Percentiles rank a stretch among this genome's conserved stretches.
phyloP scores from a whole-genome alignment of 2,797 vertebrate species.

The Acrossocheilus wenchowensis region DNA sequence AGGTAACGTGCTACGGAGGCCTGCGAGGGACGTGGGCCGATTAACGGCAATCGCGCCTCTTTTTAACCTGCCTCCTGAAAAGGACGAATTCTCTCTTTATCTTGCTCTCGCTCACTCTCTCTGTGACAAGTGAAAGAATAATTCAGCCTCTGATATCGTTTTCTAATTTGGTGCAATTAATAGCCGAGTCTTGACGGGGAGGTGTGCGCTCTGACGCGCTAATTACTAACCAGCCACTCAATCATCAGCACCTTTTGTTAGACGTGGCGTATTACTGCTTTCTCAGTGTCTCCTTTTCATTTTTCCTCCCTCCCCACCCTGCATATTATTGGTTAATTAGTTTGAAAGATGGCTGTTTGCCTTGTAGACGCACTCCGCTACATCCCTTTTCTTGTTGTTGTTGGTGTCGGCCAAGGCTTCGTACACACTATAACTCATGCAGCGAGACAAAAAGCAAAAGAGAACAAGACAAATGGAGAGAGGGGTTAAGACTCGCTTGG shows the following conservation, averaged over 20 bases:
- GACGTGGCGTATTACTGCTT: conserved; percentile 89
- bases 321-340: conserved; percentile 99
- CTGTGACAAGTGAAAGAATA: conserved; percentile 97
- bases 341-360: conserved; percentile 98
- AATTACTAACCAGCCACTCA: conserved; percentile 99
- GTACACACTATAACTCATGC: conserved; percentile 87
- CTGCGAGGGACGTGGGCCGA: conserved; percentile 81
- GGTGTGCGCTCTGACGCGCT: conserved; percentile 93
- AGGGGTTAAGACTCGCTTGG: conserved; percentile 82
- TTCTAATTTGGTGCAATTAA: conserved; percentile 99
- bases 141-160: conserved; percentile 97
- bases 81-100: conserved; percentile 78
- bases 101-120: conserved; percentile 41
- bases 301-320: conserved; percentile 79
- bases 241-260: conserved; percentile 99
- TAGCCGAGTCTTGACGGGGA: conserved; percentile 91
- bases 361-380: conserved; percentile 87
- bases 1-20: conserved; percentile 83
- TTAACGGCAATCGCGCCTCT: conserved; percentile 86
- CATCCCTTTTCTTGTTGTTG: conserved; percentile 70
- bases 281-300: conserved; percentile 77
- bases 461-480: conserved; percentile 49
- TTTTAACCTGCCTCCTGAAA: conserved; percentile 88
- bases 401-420: conserved; percentile 84
- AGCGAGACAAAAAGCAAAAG: conserved; percentile 44